These are phyloP conservation scores for Meloidogyne floridensis DNA, from an alignment of 1,140 invertebrate genomes.

Conservation along the genomic window DNA sequence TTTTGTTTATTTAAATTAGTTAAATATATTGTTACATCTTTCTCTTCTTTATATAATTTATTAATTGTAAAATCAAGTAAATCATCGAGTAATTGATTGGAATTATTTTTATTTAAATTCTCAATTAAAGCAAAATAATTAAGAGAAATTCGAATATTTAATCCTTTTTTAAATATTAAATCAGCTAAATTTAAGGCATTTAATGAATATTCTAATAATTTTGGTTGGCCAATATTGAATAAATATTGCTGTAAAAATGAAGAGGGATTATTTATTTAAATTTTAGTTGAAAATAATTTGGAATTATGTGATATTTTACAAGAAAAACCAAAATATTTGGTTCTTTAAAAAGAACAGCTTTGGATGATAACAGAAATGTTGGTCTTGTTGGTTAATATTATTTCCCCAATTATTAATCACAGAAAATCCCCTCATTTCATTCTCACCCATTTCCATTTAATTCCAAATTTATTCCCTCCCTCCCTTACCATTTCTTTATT, in stretches of 20 bases:
- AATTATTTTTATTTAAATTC: constrained; percentile 18
- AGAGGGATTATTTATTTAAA: neutral
- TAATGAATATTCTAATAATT: constrained; percentile 57
- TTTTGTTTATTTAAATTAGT: constrained; percentile 55
- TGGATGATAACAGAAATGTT: too few relatives aligned
- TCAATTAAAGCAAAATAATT: neutral
- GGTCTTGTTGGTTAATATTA: too few relatives aligned
- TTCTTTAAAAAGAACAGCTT: too few relatives aligned
- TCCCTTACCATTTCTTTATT: constrained; percentile 59
- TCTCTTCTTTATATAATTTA: constrained; percentile 60
- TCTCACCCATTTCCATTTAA: too few relatives aligned
- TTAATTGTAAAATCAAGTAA: constrained; percentile 60
- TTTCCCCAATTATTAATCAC: too few relatives aligned
- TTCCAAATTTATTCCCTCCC: too few relatives aligned
- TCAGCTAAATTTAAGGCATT: constrained; percentile 63
- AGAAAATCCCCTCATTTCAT: too few relatives aligned
- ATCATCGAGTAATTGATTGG: constrained; percentile 50
- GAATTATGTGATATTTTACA: neutral
- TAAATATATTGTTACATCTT: constrained; percentile 60
- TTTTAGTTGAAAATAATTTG: neutral
- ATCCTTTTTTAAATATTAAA: constrained; percentile 47
- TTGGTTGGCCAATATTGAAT: constrained; percentile 45
- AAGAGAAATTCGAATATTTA: constrained; percentile 29
- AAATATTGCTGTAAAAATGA: constrained; percentile 54
- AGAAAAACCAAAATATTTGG: too few relatives aligned